A percentile compares a stretch with the other conserved stretches of the same genome.
Evolutionary conservation across 2,888 invertebrate species (phyloP).

Genomic region (Amphipoea lucens): DNA sequence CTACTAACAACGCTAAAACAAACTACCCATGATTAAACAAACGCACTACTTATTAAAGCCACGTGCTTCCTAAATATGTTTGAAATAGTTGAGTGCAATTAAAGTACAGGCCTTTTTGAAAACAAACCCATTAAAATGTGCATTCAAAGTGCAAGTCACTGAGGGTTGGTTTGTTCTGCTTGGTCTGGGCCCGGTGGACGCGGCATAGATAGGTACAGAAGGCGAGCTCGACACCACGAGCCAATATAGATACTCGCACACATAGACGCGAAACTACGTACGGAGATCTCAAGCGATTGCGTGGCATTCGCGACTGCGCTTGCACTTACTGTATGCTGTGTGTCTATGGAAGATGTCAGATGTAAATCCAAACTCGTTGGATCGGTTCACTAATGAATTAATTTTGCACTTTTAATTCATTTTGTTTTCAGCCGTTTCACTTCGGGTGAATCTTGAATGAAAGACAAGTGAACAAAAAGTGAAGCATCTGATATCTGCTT

Average conservation of each 20-base stretch:
- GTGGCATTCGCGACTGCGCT: background rate
- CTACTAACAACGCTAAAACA: background rate
- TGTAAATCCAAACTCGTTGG: background rate
- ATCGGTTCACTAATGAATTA: background rate
- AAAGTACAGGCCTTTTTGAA: conserved; percentile 74
- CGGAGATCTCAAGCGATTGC: background rate
- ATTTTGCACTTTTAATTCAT: background rate
- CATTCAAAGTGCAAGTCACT: conserved; percentile 87
- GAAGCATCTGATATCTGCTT: background rate
- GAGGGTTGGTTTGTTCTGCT: conserved; percentile 78
- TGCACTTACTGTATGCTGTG: background rate
- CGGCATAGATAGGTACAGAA: background rate
- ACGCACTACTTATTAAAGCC: conserved; percentile 52
- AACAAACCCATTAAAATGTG: conserved; percentile 86
- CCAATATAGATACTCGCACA: background rate
- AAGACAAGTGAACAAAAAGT: background rate
- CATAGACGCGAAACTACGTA: background rate
- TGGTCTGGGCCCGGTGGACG: conserved; percentile 71
- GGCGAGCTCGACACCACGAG: background rate
- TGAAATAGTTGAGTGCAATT: conserved; percentile 76
- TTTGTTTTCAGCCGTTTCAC: background rate
- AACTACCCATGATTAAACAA: conserved; percentile 20
- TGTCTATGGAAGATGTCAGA: background rate
- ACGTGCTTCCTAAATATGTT: conserved; percentile 58
- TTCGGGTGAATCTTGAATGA: background rate